These are phyloP conservation scores for Heliconius sara DNA, from an alignment of 2,888 invertebrate species.

Conservation along the genomic window DNA sequence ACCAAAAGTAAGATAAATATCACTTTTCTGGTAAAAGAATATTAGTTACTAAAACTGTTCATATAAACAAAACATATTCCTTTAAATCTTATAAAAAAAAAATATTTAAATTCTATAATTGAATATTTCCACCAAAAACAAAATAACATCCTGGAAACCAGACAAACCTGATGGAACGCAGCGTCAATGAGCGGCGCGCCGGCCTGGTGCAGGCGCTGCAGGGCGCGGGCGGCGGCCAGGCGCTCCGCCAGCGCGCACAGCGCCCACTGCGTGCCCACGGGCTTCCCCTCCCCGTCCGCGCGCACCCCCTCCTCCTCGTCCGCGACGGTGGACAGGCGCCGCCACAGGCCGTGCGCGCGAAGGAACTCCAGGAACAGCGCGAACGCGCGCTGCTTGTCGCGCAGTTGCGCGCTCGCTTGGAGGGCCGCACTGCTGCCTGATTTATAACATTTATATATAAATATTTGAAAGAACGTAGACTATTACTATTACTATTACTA, in stretches of 20 bases:
- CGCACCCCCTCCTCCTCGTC: conserved; percentile 57
- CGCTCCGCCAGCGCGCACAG: conserved; percentile 92
- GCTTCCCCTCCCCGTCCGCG: conserved; percentile 55
- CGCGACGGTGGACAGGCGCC: conserved; percentile 76
- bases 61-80: too few relatives aligned
- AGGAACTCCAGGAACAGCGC: conserved; percentile 90
- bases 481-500: too few relatives aligned
- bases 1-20: too few relatives aligned
- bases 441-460: not conserved
- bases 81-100: too few relatives aligned
- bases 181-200: conserved; percentile 48
- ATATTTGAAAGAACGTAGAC: not conserved
- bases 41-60: too few relatives aligned
- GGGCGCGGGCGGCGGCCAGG: conserved; percentile 88
- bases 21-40: too few relatives aligned
- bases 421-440: conserved; percentile 88
- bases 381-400: conserved; percentile 93
- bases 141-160: not conserved
- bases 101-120: too few relatives aligned
- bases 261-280: conserved; percentile 73
- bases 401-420: conserved; percentile 92
- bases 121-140: too few relatives aligned
- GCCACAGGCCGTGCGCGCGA: conserved; percentile 87
- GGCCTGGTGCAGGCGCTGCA: conserved; percentile 85
- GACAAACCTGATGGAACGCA: conserved; percentile 50